Base-by-base conservation (phyloP, 2,888 invertebrate genomes). In the Drosophila aldrichi region DNA sequence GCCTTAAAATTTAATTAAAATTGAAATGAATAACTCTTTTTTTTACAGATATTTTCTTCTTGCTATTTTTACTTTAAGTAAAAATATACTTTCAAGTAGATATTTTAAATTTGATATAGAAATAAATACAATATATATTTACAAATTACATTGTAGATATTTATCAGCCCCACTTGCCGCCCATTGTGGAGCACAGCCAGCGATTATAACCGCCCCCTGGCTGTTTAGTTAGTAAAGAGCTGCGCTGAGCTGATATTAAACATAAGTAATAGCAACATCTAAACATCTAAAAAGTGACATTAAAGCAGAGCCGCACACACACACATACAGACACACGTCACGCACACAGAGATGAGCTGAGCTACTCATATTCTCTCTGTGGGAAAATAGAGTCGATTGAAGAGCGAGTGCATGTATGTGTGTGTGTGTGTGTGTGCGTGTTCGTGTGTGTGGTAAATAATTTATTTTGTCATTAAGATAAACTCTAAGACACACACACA, bases 391-490 rank as follows among this genome's bases (percentile, higher is more conserved):
- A 88, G 89, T 86, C 83, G 80, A 88, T 86, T 83, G 67, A 75
- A 88, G 81, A 66, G 69, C 55, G 40, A 16, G 48, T 40, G 25
- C 44, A 12, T 51, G 43, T 40, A 4, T n/a, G 52, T 52, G 25
- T 22, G 22, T 34, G 49, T 41, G 20, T 25, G 36, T 22, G 22
- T 3, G 25, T 25, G 25, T 25, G 25, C 12, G 20, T 52, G 36
- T 46, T 40, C 41, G 51, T 70, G 72, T 70, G 72, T 77, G 77
- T 56, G 71, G 72, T 77, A 85, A 85, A 87, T 87, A 89, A 89
- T 87, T 89, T 89, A 89, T 87, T 82, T 89, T 82, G 90, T 89
- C 87, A 89, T 87, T 89, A 87, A 81, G 88, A 73, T 79, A 77
- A 88, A 78, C 83, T 85, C 77, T 66, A 74, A 77, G 77, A 69